Base-by-base conservation (phyloP, 2,113 vertebrate genomes). In the Siniperca chuatsi region DNA sequence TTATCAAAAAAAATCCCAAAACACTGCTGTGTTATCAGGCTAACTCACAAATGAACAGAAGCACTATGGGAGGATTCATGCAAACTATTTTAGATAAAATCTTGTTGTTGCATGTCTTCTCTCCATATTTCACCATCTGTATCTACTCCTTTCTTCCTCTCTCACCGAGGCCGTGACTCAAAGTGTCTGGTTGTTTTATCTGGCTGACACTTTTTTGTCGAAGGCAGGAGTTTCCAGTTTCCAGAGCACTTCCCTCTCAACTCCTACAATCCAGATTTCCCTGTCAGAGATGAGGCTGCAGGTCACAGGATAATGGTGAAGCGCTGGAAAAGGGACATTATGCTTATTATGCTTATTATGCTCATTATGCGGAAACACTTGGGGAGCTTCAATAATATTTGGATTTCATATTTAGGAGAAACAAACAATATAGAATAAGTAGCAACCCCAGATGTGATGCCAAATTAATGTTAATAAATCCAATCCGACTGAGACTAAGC, bases 101-200 rank as follows among this genome's bases (percentile, higher is more conserved):
- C 69, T 65, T 25, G 15, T 21, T 76, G 37, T 76, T 48, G 66
- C 61, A 48, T 71, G 66, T 69, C 64, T 52, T 72, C 21, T 29
- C n/a, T 35, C 58, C 33, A 79, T 79, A 87, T 79, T 76, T 80
- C 60, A 67, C 58, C 42, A 37, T 80, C 57, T 80, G 76, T 67
- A 66, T 72, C 20, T 3, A 4, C 35, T 80, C n/a, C 42, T 58
- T 40, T 70, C 23, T 12, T 57, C 33, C 33, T 58, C 55, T 54
- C 42, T 70, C 40, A 79, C 50, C 71, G 71, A 64, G 77, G 72
- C 64, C 16, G 1, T 65, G 66, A 71, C 66, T 72, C 70, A n/a
- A 5, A 21, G 33, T 6, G 10, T 73, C 76, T 83, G 25, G 23
- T 8, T 23, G 55, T 54, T 80, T 69, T 46, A 16, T 62, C 68